phyloP scores from a whole-genome alignment of 2,113 vertebrate genomes.

The Pungitius pungitius region DNA sequence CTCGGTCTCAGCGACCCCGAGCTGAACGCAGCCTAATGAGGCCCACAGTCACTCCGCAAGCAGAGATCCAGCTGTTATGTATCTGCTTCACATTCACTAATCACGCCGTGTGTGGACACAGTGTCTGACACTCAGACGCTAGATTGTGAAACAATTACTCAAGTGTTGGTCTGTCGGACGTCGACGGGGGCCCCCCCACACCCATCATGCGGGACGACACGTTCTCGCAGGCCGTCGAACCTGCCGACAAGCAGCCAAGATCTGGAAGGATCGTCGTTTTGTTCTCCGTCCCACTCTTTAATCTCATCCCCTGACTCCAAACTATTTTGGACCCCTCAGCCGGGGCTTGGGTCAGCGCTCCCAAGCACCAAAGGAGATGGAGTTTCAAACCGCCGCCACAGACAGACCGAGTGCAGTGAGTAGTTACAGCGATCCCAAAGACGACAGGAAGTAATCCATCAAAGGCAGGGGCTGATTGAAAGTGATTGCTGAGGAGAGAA shows the following conservation, averaged over 20 bases:
- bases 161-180: conserved; percentile 8
- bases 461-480: conserved; percentile 54
- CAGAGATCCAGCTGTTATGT: background rate
- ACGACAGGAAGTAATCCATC: conserved; percentile 71
- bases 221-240: conserved; percentile 44
- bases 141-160: conserved; percentile 21
- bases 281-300: conserved; percentile 51
- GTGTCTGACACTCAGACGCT: background rate
- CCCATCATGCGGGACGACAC: background rate
- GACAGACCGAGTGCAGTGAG: no score
- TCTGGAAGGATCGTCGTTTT: conserved; percentile 29
- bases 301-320: conserved; percentile 38
- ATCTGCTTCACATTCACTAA: background rate
- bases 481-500: conserved; percentile 41
- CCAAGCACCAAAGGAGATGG: conserved; percentile 32
- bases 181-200: conserved; percentile 2
- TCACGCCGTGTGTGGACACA: background rate
- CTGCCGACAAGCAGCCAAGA: conserved; percentile 31
- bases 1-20: conserved; percentile 36
- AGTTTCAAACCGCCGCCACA: conserved; percentile 28
- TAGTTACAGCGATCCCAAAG: conserved; percentile 23
- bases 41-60: conserved; percentile 13
- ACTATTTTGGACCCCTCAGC: conserved; percentile 47
- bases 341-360: conserved; percentile 49
- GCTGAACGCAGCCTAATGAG: conserved; percentile 33